Conservation (phyloP, 2,888 invertebrate species). For the Nomada fucata region DNA sequence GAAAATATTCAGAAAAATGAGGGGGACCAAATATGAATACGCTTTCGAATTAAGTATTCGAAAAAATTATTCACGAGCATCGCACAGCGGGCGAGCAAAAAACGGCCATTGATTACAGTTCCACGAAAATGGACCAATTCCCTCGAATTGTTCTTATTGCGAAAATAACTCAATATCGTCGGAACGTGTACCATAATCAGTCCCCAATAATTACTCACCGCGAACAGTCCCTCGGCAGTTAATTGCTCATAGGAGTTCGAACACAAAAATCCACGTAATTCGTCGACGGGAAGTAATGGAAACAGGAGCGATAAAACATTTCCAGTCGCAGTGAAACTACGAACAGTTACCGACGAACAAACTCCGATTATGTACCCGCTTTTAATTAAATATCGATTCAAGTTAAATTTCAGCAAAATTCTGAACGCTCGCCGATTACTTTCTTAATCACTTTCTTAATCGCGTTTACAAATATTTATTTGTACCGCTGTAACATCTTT, state of each 20-base stretch:
- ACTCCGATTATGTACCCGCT: constrained; percentile 46
- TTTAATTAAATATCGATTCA: constrained; percentile 60
- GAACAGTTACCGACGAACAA: constrained; percentile 45
- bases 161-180: constrained; percentile 30
- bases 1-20: neutral
- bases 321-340: constrained; percentile 21
- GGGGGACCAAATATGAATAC: neutral
- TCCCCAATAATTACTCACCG: constrained; percentile 27
- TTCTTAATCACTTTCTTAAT: constrained; percentile 9
- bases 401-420: constrained; percentile 32
- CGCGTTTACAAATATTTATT: too few relatives aligned
- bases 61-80: neutral
- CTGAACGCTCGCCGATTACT: constrained; percentile 14
- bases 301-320: constrained; percentile 33
- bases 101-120: constrained; percentile 15
- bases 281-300: constrained; percentile 16
- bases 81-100: neutral
- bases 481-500: too few relatives aligned
- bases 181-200: constrained; percentile 15
- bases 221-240: constrained; percentile 24
- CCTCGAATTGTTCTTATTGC: constrained; percentile 27
- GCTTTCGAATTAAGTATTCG: neutral
- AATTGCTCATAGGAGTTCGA: constrained; percentile 30
- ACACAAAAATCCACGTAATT: constrained; percentile 42
- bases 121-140: constrained; percentile 13